phyloP scores from a whole-genome alignment of 2,797 vertebrate species.

The Pipistrellus pipistrellus region DNA sequence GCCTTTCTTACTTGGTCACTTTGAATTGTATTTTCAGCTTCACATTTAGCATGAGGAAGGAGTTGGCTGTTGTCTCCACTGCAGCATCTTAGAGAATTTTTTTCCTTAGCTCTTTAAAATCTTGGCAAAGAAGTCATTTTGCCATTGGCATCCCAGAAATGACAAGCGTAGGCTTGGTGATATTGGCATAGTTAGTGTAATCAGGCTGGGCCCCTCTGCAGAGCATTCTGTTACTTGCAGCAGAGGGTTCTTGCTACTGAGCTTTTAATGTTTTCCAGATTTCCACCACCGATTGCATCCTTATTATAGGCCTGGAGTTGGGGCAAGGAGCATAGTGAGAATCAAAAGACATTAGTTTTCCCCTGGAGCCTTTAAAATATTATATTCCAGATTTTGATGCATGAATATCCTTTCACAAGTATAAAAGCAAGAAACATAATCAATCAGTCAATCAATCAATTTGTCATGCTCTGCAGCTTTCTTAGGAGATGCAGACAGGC shows the following conservation, averaged over 20 bases:
- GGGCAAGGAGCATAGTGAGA: background rate
- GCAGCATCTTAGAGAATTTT: conserved; percentile 56
- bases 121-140: conserved; percentile 69
- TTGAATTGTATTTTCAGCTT: background rate
- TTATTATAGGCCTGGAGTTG: background rate
- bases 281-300: background rate
- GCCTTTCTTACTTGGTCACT: background rate
- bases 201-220: background rate
- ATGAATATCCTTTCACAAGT: conserved; percentile 35
- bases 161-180: conserved; percentile 15
- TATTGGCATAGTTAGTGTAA: conserved; percentile 20
- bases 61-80: background rate
- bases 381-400: conserved; percentile 30
- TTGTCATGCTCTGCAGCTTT: conserved; percentile 36
- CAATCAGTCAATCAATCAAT: background rate
- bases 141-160: conserved; percentile 63
- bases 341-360: background rate
- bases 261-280: background rate
- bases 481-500: background rate
- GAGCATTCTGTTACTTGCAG: conserved; percentile 54
- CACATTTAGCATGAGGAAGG: background rate
- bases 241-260: conserved; percentile 24
- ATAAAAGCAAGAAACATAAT: conserved; percentile 53
- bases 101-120: conserved; percentile 55
- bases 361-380: background rate